phyloP scores from a whole-genome alignment of 2,888 invertebrate species.

The Lepidochrysops patricia region DNA sequence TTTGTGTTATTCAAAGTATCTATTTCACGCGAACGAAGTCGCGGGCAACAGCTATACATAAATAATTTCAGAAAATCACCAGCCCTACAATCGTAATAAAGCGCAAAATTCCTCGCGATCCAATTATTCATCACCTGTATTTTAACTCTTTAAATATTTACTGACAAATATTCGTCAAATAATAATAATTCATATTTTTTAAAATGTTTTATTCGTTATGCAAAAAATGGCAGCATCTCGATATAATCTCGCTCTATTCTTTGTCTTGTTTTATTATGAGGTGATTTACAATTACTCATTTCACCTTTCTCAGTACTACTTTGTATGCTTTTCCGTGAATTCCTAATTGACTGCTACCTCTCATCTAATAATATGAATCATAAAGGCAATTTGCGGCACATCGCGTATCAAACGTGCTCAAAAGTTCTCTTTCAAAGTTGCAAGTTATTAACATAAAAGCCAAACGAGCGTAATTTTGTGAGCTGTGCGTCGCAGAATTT shows the following conservation, averaged over 20 bases:
- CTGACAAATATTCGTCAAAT: conserved; percentile 11
- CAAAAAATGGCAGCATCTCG: too few species aligned
- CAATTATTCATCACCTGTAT: conserved; percentile 10
- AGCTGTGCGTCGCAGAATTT: too few species aligned
- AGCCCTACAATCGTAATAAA: not conserved
- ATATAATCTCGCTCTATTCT: not conserved
- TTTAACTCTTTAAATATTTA: conserved; percentile 9
- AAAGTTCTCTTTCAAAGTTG: too few species aligned
- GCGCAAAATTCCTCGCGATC: conserved; percentile 7
- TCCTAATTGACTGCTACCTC: not conserved
- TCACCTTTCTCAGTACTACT: not conserved
- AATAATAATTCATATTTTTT: conserved; percentile 11
- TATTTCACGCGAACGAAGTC: too few species aligned
- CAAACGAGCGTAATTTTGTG: too few species aligned
- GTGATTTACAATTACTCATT: not conserved
- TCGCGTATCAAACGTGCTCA: too few species aligned
- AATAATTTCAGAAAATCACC: not conserved
- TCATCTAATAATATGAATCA: not conserved
- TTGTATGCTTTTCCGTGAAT: not conserved
- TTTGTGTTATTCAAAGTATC: too few species aligned
- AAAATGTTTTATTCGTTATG: too few species aligned
- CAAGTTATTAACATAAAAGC: too few species aligned
- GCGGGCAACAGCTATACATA: too few species aligned
- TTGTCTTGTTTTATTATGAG: not conserved
- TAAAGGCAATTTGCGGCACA: not conserved